Base-by-base conservation (phyloP, 2,888 invertebrate species). In the Celastrina argiolus region DNA sequence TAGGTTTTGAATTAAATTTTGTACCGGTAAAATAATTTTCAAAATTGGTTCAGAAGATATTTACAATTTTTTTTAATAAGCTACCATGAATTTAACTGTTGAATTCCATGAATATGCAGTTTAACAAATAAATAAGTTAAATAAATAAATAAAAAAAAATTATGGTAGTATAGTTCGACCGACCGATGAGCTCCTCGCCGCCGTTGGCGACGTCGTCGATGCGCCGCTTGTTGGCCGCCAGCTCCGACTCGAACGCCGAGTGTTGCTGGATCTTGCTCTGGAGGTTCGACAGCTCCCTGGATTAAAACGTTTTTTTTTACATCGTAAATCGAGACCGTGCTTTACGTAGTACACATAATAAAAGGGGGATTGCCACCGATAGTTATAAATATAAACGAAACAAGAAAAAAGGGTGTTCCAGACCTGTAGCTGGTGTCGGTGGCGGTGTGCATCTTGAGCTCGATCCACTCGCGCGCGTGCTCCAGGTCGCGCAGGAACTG, bases 251-350 rank as follows among this genome's bases (percentile, higher is more conserved):
- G 82, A 99, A 99, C 0, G 98, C 98, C 0, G 96, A 94, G 79
- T 99, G 99, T 81, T 98, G 97, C 82, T 99, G 98, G 34, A 98
- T 96, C 88, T 99, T 99, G 76, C 96, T 96, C 80, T 98, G 97
- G n/a, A 99, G 92, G 85, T 99, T 99, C n/a, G 96, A 97, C 0
- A 97, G 95, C 77, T 99, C 99, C 66, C 97, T 92, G 77, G 18
- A 18, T 45, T 18, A 7, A 18, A 45, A 45, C 7, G 42, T 8
- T 18, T 18, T 16, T 16, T 18, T 45, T 45, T 8, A 45, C 16
- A 45, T 45, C 45, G 18, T 45, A 18, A 45, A 45, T 45, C 7
- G 4, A 5, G 7, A 31, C 7, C 5, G 5, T 2, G 5, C 1
- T 5, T 5, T 28, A 28, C 28, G 28, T 28, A n/a, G n/a, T n/a